Base-by-base conservation (phyloP, 2,113 vertebrate species). In the Promerops cafer region DNA sequence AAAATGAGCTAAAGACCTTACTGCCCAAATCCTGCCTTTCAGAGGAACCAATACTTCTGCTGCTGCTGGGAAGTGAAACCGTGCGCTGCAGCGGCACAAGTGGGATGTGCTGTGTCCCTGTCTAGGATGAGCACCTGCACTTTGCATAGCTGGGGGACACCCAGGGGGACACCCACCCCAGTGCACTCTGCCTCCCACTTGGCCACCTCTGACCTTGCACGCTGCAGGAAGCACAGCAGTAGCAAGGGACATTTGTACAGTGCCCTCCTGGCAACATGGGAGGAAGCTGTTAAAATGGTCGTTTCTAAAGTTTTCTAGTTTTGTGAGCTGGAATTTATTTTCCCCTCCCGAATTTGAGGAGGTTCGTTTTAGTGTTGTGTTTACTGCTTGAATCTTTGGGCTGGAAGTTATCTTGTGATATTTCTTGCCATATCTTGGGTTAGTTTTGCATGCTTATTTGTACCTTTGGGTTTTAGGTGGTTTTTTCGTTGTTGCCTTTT, bases 41-140 rank as follows among this genome's bases (percentile, higher is more conserved):
- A 77, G 59, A 57, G 45, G 63, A 71, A 86, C 86, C 37, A 13
- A 52, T 90, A n/a, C 11, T 1, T 5, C 47, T 1, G 12, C 20
- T 61, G 7, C 14, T 33, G 57, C 5, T 17, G 50, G 56, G 63
- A 88, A 44, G 45, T 6, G 28, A 83, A 75, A 65, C 8, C 26
- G 44, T 20, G 26, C 0, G 0, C n/a, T 37, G 61, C n/a, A 33
- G 59, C 8, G 2, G 39, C 39, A 21, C 3, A 2, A 23, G 13
- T 15, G 45, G 5, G 60, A 19, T 19, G 56, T 3, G 20, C 50
- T 59, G 22, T 20, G 60, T 37, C 12, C 30, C 75, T 53, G n/a
- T 0, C 23, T 1, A 7, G 59, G 19, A 27, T 12, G 50, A 93
- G 13, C 30, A 19, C 13, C 16, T 11, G 53, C 7, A 23, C 27